Evolutionary conservation across 1,140 invertebrate genomes (phyloP).

Genomic region (Acromyrmex echinatior): DNA sequence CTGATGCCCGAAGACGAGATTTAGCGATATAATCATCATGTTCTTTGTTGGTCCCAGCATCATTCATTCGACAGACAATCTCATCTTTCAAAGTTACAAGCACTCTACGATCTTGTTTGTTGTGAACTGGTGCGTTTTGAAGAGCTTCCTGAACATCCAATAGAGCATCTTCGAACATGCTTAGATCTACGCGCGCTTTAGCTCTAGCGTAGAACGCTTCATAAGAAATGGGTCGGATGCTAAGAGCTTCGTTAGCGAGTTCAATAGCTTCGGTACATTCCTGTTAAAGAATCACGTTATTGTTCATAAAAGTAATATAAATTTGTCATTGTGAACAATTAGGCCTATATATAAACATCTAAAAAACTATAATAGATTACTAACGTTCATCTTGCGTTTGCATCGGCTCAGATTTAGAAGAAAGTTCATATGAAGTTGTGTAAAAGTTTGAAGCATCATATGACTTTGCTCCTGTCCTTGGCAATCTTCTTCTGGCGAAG

Average conservation of each 20-base stretch:
- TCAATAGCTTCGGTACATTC: constrained; percentile 94
- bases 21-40: constrained; percentile 58
- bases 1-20: constrained; percentile 83
- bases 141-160: constrained; percentile 91
- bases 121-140: constrained; percentile 89
- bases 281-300: constrained; percentile 82
- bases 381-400: constrained; percentile 97
- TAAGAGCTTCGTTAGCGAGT: constrained; percentile 94
- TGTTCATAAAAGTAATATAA: not conserved
- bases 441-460: constrained; percentile 90
- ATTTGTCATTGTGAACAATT: not conserved
- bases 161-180: constrained; percentile 88
- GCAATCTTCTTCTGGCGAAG: constrained; percentile 86
- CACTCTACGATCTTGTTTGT: constrained; percentile 90
- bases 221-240: constrained; percentile 94
- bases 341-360: not conserved
- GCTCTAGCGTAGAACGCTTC: constrained; percentile 97
- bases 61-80: constrained; percentile 85
- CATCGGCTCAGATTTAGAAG: constrained; percentile 96
- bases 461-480: constrained; percentile 84
- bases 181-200: constrained; percentile 93
- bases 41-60: constrained; percentile 80
- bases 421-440: constrained; percentile 95
- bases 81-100: constrained; percentile 90
- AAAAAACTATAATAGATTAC: constrained; percentile 82